A percentile compares a stretch with the other conserved stretches of the same genome.
Evolutionary conservation across 2,888 invertebrate species (phyloP).

Genomic region (Campaea margaritaria): DNA sequence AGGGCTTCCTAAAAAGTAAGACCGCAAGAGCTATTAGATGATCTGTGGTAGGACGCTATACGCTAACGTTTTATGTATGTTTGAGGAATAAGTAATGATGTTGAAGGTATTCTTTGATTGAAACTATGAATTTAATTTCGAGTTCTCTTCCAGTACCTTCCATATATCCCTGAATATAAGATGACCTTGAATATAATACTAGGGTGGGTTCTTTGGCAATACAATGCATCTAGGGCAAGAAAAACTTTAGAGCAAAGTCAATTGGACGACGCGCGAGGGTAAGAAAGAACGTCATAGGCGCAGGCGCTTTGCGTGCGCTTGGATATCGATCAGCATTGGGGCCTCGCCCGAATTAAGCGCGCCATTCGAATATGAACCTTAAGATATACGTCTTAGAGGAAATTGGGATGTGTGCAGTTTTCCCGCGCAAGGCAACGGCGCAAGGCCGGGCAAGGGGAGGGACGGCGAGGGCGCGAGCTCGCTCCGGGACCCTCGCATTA

Average conservation of each 20-base stretch:
- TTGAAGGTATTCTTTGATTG: too few species aligned
- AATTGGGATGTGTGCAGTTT: slow-evolving; percentile 37
- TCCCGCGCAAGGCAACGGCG: slow-evolving; percentile 53
- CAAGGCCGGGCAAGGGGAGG: slow-evolving; percentile 52
- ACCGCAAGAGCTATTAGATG: too few species aligned
- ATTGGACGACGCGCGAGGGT: slow-evolving; percentile 41
- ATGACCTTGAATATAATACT: slow-evolving; percentile 60
- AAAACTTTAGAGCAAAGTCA: slow-evolving; percentile 47
- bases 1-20: too few species aligned
- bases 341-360: slow-evolving; percentile 23
- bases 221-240: slow-evolving; percentile 64
- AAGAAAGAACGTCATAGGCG: slow-evolving; percentile 31
- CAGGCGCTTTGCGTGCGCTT: slow-evolving; percentile 46
- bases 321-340: slow-evolving; percentile 46
- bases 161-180: not conserved
- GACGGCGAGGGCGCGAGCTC: slow-evolving; percentile 60
- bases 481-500: slow-evolving; percentile 78
- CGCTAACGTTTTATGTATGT: too few species aligned
- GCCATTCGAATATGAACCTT: slow-evolving; percentile 25
- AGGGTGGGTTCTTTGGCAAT: slow-evolving; percentile 49
- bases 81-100: too few species aligned
- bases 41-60: too few species aligned
- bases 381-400: slow-evolving; percentile 21
- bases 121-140: too few species aligned
- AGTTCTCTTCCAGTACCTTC: too few species aligned